These are phyloP conservation scores for Rhinoptilus africanus DNA, from an alignment of 2,113 vertebrate genomes.

Conservation along the genomic window DNA sequence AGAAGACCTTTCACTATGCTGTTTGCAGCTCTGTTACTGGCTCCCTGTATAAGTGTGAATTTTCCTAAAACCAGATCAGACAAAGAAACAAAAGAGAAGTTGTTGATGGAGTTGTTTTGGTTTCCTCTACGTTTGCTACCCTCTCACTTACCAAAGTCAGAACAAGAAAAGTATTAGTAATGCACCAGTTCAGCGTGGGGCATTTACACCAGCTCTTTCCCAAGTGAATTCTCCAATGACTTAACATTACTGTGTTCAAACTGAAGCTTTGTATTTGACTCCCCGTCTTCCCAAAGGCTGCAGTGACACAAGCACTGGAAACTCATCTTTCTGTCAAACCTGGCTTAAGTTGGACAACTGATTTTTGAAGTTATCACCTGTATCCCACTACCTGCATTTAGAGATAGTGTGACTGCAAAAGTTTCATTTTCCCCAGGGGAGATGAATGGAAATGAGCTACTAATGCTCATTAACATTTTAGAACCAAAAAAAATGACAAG, in stretches of 20 bases:
- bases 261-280: neutral
- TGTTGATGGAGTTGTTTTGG: neutral
- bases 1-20: neutral
- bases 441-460: neutral
- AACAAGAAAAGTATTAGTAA: neutral
- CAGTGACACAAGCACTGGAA: neutral
- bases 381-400: neutral
- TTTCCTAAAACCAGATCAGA: neutral
- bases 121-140: neutral
- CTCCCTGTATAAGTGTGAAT: neutral
- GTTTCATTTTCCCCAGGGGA: neutral
- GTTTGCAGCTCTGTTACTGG: neutral
- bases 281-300: neutral
- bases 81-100: neutral
- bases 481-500: neutral
- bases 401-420: neutral
- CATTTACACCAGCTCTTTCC: neutral
- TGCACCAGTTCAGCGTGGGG: neutral
- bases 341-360: neutral
- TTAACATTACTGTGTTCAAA: neutral
- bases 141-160: neutral
- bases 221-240: neutral
- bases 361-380: neutral
- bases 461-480: neutral
- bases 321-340: neutral